Conservation (phyloP, 2,888 invertebrate species). For the Eubasilissa splendida region DNA sequence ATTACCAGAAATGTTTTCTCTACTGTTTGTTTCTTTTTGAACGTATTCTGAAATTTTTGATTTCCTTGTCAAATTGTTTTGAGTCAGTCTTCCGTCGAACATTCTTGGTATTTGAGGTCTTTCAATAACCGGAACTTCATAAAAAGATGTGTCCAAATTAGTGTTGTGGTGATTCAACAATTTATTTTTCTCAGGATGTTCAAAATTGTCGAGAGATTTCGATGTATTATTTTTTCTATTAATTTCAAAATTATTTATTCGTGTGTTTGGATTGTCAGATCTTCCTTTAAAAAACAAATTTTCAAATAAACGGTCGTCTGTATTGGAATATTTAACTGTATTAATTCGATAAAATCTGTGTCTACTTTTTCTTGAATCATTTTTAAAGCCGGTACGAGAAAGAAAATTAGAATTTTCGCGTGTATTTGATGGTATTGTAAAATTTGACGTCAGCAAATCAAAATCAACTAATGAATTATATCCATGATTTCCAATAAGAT, state of each 20-base stretch:
- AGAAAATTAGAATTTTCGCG: background rate
- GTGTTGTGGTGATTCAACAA: background rate
- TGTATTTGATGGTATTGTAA: constrained; percentile 16
- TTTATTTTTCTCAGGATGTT: constrained; percentile 7
- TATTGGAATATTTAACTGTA: constrained; percentile 15
- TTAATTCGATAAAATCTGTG: constrained; percentile 32
- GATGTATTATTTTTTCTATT: constrained; percentile 15
- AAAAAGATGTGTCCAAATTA: constrained; percentile 12
- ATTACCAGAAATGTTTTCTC: background rate
- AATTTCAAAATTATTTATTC: constrained; percentile 1
- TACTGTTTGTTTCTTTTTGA: too few relatives aligned
- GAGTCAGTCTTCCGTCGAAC: background rate
- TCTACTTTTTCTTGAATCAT: constrained; percentile 10
- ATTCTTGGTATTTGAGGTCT: constrained; percentile 17
- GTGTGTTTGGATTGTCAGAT: background rate
- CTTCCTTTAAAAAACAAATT: background rate
- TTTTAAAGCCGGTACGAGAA: background rate
- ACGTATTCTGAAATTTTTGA: background rate
- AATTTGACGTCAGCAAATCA: constrained; percentile 6
- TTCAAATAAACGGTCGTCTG: background rate
- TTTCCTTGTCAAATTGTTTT: background rate
- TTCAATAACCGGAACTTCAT: constrained; percentile 43
- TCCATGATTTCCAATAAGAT: constrained; percentile 40
- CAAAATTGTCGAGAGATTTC: background rate
- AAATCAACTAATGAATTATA: constrained; percentile 19